Conservation (phyloP, 2,888 invertebrate species). For the Hydraecia micacea region DNA sequence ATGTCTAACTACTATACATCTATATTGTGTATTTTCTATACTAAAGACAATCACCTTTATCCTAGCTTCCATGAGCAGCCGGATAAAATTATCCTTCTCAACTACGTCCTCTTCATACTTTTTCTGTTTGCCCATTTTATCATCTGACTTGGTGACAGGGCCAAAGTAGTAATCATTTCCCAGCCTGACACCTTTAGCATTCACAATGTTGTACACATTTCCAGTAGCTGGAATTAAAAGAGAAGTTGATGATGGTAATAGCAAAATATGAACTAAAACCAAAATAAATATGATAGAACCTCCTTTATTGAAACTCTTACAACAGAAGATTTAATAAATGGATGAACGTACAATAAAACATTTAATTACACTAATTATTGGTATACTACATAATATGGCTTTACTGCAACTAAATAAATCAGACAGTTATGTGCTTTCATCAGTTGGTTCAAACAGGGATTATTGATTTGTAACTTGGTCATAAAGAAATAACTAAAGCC, state of each 20-base stretch:
- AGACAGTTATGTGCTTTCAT: not conserved
- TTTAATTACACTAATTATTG: not conserved
- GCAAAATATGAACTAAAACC: not conserved
- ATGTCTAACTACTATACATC: not conserved
- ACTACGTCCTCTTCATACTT: conserved; percentile 74
- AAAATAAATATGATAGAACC: not conserved
- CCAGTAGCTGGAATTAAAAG: conserved; percentile 81
- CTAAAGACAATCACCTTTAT: conserved; percentile 75
- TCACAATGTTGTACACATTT: conserved; percentile 87
- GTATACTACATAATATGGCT: not conserved
- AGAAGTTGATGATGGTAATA: not conserved
- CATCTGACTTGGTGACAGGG: conserved; percentile 63
- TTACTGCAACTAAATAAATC: not conserved
- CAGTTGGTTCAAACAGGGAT: not conserved
- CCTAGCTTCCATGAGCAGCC: conserved; percentile 79
- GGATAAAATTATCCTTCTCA: conserved; percentile 80
- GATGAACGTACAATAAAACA: not conserved
- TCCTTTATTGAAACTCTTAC: not conserved
- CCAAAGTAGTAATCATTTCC: conserved; percentile 86
- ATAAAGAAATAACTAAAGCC: not conserved
- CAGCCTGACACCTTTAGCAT: conserved; percentile 84
- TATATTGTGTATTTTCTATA: not conserved
- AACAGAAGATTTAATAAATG: not conserved
- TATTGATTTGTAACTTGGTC: not conserved
- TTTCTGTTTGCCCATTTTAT: conserved; percentile 60